phyloP scores from a whole-genome alignment of 2,113 vertebrate species.

The Pteronura brasiliensis region DNA sequence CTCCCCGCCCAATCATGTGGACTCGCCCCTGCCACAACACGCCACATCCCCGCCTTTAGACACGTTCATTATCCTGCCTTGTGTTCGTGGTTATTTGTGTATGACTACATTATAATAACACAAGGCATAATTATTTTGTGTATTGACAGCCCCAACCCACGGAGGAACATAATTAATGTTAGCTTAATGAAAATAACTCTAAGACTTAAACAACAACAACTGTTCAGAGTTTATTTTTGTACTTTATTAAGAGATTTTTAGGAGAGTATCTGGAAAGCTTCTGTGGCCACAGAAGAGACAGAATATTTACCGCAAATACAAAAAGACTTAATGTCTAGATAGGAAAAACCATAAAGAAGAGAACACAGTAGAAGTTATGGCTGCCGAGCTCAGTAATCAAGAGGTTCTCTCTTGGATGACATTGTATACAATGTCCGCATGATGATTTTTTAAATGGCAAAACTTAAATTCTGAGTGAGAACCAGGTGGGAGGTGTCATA shows the following conservation, averaged over 20 bases:
- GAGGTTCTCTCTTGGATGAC: neutral
- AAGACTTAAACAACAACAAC: neutral
- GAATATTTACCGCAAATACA: neutral
- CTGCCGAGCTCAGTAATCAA: neutral
- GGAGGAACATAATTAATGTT: neutral
- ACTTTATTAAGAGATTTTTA: constrained; percentile 45
- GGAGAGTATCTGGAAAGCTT: neutral
- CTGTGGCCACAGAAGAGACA: neutral
- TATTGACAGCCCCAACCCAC: neutral
- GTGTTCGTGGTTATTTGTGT: neutral
- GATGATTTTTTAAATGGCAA: neutral
- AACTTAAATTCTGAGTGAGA: neutral
- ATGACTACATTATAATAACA: neutral
- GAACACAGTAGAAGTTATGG: neutral
- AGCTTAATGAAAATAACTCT: neutral
- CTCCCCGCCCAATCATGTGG: fast-evolving
- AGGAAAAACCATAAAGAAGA: neutral
- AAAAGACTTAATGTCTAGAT: neutral
- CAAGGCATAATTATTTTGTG: neutral
- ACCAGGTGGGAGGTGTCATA: neutral
- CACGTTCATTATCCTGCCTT: neutral
- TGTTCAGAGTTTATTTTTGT: neutral
- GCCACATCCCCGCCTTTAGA: too few species aligned
- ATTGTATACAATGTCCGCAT: neutral
- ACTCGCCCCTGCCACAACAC: fast-evolving